Base-by-base conservation (phyloP, 23 tunicate genomes). In the Styela clava region DNA sequence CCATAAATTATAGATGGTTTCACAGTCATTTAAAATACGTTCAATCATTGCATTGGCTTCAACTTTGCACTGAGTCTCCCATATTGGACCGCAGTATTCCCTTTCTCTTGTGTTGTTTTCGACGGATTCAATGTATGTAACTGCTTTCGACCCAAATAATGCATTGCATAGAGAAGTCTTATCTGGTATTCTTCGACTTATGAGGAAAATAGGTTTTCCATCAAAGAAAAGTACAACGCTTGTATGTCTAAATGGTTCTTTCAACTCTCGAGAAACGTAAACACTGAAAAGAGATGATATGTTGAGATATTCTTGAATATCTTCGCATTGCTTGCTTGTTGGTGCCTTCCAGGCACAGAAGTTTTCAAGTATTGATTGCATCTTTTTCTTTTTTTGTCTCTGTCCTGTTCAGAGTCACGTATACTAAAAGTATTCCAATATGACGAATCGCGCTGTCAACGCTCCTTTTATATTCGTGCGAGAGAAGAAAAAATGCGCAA, bases 171-270 rank as follows among this genome's bases (percentile, higher is more conserved):
- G 34, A 3, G 77, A 32, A 3, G 77, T 71, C 29, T 71, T 71
- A 16, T 71, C 77, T n/a, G 77, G 77, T 28, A 71, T 71, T 22
- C 77, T 21, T 3, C 77, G 77, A 34, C 37, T 71, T 71, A 71
- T 32, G 7, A 30, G 16, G 34, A 71, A 71, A 3, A 33, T 21
- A 12, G 77, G 34, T 32, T 71, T 32, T 18, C 35, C 35, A 29
- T 71, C 77, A 32, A 71, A 71, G 32, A 28, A 34, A 21, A 71
- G 77, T 32, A 28, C 77, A 3, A 71, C 35, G 35, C 77, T 26
- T 31, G 77, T 71, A 16, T 71, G 77, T 30, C 77, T 35, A 16
- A 71, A 71, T 22, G 77, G 77, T 32, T 71, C 77, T n/a, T 30
- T 31, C 29, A 21, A n/a, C 29, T 71, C 77, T 30, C 29, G 27